Percentiles rank a stretch among this genome's conserved stretches.
Conservation (phyloP, 37 sponge, comb jelly and placozoan species). For the Hexactinellida sp. region DNA sequence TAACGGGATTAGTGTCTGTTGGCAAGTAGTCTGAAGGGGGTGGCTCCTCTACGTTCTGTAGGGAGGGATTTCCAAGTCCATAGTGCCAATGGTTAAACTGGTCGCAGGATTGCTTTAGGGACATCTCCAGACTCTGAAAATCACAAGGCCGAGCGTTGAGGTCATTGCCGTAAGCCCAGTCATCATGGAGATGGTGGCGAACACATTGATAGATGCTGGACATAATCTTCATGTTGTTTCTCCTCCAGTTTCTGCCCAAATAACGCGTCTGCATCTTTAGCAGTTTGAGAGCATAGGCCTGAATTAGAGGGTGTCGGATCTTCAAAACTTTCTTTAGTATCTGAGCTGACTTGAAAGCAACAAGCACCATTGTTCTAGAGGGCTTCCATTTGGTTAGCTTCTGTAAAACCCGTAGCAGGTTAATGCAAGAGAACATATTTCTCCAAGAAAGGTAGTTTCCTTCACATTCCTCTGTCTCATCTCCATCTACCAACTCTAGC, state of each 20-base stretch:
- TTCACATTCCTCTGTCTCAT: background rate
- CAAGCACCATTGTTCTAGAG: constrained; percentile 79
- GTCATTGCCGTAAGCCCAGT: constrained; percentile 98
- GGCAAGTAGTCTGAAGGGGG: constrained; percentile 19
- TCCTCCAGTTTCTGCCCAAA: constrained; percentile 80
- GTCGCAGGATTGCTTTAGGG: constrained; percentile 53
- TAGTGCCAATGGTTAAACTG: constrained; percentile 68
- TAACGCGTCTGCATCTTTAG: constrained; percentile 81
- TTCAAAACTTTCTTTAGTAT: constrained; percentile 88
- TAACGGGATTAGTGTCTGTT: constrained; percentile 47
- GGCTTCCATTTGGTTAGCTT: constrained; percentile 94
- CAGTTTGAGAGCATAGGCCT: constrained; percentile 78
- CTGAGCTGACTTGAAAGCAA: constrained; percentile 85
- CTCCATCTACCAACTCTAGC: background rate
- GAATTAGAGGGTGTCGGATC: constrained; percentile 69
- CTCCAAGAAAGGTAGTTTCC: constrained; percentile 52
- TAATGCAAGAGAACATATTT: constrained; percentile 80
- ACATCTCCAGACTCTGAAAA: constrained; percentile 66
- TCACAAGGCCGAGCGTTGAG: constrained; percentile 81
- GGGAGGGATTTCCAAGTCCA: background rate
- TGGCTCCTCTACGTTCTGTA: background rate
- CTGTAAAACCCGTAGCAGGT: constrained; percentile 75
- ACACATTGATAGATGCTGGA: constrained; percentile 86
- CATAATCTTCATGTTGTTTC: constrained; percentile 78
- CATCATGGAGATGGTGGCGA: constrained; percentile 79